Evolutionary conservation across 2,888 invertebrate genomes (phyloP), one percentile per base, ranked within the genome.

Genomic region (Lathronympha strigana): DNA sequence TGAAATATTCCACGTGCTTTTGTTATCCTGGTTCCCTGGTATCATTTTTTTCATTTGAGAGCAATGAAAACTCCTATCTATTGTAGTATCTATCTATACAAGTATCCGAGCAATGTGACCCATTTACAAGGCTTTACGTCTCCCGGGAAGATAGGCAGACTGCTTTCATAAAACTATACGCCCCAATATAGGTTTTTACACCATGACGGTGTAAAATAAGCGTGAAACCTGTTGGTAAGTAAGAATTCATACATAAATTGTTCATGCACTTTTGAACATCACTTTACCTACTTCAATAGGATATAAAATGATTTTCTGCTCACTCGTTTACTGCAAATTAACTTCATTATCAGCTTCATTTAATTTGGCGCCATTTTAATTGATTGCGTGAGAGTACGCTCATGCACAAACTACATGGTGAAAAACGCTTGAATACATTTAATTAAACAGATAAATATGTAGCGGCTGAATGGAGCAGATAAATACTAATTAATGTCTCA

Each of bases 301-400:
- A 47, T 23, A 47, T n/a, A 47, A 47, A n/a, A 47, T 15, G n/a
- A 38, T 25, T 21, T 23, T 45, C 45, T 45, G n/a, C 47, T 19
- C 17, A 19, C 13, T 21, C 21, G 45, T 45, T 21, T 23, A 25
- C 23, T 47, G 36, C 36, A 36, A 13, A 25, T n/a, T 21, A 23
- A 5, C 23, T 23, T 47, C 23, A 23, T 23, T 47, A n/a, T 47
- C n/a, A 23, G 47, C 47, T 23, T 47, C n/a, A 13, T 13, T 45
- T 36, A 11, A 38, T 15, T 15, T 38, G 15, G n/a, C n/a, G n/a
- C n/a, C 5, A 38, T 15, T 15, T 15, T 47, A 23, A n/a, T 47
- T 47, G 23, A 47, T 47, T n/a, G 47, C 19, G 51, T 31, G 31
- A 13, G n/a, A 51, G 31, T 51, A 19, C 31, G 19, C 47, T n/a